These are phyloP conservation scores for Ormyrus nitidulus DNA, from an alignment of 2,888 invertebrate genomes.

Conservation along the genomic window DNA sequence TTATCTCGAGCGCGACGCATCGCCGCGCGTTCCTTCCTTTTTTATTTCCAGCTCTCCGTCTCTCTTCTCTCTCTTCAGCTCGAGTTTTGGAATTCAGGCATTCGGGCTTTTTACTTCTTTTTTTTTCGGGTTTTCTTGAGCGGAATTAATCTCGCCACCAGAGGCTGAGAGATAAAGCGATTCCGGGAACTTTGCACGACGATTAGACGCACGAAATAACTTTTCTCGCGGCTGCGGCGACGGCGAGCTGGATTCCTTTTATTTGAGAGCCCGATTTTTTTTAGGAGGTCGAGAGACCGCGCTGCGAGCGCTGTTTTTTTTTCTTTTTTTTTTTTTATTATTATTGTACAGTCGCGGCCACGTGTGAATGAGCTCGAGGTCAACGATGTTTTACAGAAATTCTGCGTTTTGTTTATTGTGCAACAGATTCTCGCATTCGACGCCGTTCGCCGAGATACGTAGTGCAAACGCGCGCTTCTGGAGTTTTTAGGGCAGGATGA, in stretches of 20 bases:
- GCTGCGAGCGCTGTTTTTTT: conserved; percentile 8
- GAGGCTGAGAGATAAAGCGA: conserved; percentile 52
- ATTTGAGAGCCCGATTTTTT: neutral
- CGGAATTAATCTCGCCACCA: conserved; percentile 55
- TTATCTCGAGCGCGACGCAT: conserved; percentile 67
- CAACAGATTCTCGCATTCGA: too few species aligned
- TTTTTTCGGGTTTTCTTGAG: conserved; percentile 40
- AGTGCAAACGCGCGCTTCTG: too few species aligned
- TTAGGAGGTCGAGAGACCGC: too few species aligned
- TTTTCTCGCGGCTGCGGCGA: conserved; percentile 11
- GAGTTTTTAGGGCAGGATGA: too few species aligned
- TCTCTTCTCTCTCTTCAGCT: neutral
- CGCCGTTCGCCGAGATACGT: too few species aligned
- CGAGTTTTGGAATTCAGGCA: too few species aligned
- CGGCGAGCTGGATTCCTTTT: neutral
- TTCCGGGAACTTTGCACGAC: conserved; percentile 50
- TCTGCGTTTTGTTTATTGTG: too few species aligned
- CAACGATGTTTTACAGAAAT: too few species aligned
- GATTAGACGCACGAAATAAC: conserved; percentile 48
- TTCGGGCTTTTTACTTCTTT: neutral
- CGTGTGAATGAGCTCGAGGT: too few species aligned
- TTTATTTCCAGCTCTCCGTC: conserved; percentile 5
- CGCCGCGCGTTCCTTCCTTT: neutral
- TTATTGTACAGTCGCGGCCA: neutral
- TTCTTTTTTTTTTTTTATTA: neutral